Evolutionary conservation across 2,797 vertebrate genomes (phyloP).

Genomic region (Falco berigora): DNA sequence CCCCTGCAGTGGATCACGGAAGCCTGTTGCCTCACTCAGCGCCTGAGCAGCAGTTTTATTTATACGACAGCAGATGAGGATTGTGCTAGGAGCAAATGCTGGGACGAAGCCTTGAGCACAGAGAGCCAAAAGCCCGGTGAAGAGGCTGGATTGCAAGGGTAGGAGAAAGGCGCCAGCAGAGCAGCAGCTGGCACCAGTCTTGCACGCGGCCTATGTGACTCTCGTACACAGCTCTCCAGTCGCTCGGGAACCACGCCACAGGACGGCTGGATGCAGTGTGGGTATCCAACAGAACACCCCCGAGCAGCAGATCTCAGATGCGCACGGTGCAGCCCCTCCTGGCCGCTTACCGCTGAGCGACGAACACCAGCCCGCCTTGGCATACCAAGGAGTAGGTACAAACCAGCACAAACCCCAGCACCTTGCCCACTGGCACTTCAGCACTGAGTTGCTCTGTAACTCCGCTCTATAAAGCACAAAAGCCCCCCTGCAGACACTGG

Average conservation of each 20-base stretch:
- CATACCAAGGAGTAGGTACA: background rate
- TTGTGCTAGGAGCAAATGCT: background rate
- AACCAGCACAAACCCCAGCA: background rate
- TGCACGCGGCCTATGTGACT: background rate
- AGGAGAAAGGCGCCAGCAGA: background rate
- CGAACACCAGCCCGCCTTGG: fast-evolving
- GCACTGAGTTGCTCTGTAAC: background rate
- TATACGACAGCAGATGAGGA: background rate
- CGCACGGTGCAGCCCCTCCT: background rate
- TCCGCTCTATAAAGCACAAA: background rate
- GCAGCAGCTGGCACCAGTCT: background rate
- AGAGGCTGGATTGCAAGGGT: background rate
- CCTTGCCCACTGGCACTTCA: background rate
- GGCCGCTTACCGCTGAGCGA: background rate
- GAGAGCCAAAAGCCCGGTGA: background rate
- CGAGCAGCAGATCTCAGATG: background rate
- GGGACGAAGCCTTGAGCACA: background rate
- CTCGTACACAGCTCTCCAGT: background rate
- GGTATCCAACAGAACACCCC: fast-evolving
- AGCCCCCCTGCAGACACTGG: background rate
- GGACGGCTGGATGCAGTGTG: background rate
- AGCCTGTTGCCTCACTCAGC: background rate
- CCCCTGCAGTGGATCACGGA: background rate
- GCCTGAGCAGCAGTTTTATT: background rate
- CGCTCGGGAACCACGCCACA: background rate